Percentiles rank a stretch among this genome's conserved stretches.
phyloP scores from a whole-genome alignment of 2,888 invertebrate genomes.

The Luperina nickerlii region DNA sequence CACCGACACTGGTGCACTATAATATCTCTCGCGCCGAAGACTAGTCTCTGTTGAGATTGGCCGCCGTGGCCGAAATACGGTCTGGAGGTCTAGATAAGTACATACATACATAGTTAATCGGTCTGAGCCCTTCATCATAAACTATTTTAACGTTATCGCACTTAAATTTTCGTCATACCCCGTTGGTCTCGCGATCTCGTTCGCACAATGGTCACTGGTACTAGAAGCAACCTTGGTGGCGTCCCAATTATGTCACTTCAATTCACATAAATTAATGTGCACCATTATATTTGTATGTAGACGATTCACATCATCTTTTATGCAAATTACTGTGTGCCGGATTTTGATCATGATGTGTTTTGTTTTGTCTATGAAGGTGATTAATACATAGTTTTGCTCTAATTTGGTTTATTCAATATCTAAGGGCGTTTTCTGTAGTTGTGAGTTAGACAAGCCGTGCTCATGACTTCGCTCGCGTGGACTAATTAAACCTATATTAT shows the following conservation, averaged over 20 bases:
- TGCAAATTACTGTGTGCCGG: constrained; percentile 33
- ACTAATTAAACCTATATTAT: too few relatives aligned
- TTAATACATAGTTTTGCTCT: not conserved
- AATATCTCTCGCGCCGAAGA: too few relatives aligned
- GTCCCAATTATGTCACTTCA: constrained; percentile 63
- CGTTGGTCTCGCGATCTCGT: constrained; percentile 42
- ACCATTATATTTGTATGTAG: constrained; percentile 40
- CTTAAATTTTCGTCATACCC: constrained; percentile 48
- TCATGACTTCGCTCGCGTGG: too few relatives aligned
- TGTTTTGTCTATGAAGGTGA: not conserved
- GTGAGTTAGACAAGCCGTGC: too few relatives aligned
- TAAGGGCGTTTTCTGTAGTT: too few relatives aligned
- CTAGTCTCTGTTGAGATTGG: too few relatives aligned
- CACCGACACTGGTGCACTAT: too few relatives aligned
- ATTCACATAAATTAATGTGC: constrained; percentile 22
- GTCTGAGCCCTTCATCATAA: not conserved
- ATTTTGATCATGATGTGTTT: not conserved
- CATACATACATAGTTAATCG: not conserved
- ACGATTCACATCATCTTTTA: constrained; percentile 55
- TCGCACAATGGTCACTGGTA: constrained; percentile 58
- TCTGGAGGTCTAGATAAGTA: too few relatives aligned
- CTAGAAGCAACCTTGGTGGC: constrained; percentile 55
- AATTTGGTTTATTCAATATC: too few relatives aligned
- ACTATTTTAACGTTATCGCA: not conserved
- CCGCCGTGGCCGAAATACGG: too few relatives aligned